Conservation (phyloP, 2,113 vertebrate genomes). For the Otocyon megalotis region DNA sequence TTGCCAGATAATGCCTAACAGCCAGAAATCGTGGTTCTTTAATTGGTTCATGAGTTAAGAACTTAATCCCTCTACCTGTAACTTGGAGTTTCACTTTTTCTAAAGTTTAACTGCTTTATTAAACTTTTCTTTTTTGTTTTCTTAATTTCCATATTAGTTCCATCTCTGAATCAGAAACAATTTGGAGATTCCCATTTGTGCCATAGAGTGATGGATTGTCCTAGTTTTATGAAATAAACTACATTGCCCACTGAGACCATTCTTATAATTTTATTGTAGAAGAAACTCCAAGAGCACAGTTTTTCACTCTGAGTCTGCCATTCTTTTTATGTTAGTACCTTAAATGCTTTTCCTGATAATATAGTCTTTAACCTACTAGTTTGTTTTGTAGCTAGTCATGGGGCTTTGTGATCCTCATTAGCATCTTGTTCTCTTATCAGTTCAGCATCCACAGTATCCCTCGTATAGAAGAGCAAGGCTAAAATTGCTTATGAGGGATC, state of each 20-base stretch:
- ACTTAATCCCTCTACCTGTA: not conserved
- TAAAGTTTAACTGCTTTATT: not conserved
- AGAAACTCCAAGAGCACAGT: not conserved
- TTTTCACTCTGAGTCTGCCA: not conserved
- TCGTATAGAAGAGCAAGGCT: not conserved
- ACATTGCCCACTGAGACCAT: not conserved
- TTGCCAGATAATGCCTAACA: not conserved
- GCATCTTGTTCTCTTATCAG: not conserved
- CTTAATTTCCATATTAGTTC: not conserved
- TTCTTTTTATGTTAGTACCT: not conserved
- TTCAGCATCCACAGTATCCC: not conserved
- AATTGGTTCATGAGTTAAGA: not conserved
- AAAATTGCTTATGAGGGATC: too few relatives aligned
- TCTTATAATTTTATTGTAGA: not conserved
- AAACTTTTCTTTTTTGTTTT: not conserved
- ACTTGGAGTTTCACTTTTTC: not conserved
- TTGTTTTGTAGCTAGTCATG: not conserved
- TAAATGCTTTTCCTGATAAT: not conserved
- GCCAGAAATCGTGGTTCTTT: not conserved
- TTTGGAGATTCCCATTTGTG: not conserved
- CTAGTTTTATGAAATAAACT: not conserved
- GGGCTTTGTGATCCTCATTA: not conserved
- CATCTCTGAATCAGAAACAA: not conserved
- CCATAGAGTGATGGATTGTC: not conserved
- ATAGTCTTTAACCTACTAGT: not conserved